A percentile compares a stretch with the other conserved stretches of the same genome.
phyloP scores from a whole-genome alignment of 2,113 vertebrate genomes.

The Myrmecophaga tridactyla region DNA sequence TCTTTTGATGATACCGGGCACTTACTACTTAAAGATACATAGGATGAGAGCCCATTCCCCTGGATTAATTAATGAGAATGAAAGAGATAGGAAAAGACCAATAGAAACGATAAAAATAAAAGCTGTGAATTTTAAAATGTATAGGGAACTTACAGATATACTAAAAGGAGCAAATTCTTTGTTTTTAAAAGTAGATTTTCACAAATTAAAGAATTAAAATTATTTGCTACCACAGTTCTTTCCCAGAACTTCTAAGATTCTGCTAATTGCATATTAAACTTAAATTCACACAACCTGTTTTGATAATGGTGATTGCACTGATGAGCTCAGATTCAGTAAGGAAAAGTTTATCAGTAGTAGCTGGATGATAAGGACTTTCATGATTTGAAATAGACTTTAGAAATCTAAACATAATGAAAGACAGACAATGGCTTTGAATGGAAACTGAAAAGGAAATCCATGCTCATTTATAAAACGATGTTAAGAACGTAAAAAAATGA shows the following conservation, averaged over 20 bases:
- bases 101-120: slow-evolving; percentile 15
- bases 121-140: not conserved
- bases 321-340: not conserved
- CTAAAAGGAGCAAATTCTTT: not conserved
- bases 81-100: not conserved
- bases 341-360: not conserved
- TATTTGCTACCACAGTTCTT: not conserved
- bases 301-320: not conserved
- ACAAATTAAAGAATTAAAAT: not conserved
- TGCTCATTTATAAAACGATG: not conserved
- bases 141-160: not conserved
- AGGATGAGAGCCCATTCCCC: not conserved
- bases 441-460: not conserved
- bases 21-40: not conserved
- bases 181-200: not conserved
- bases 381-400: not conserved
- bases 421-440: not conserved
- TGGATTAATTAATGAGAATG: not conserved
- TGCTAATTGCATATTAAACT: not conserved
- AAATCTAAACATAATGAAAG: not conserved
- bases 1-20: not conserved
- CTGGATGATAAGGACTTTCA: not conserved
- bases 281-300: not conserved
- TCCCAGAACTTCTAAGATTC: not conserved
- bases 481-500: not conserved